Evolutionary conservation across 2,113 vertebrate genomes (phyloP).

Genomic region (Mionectes macconnelli): DNA sequence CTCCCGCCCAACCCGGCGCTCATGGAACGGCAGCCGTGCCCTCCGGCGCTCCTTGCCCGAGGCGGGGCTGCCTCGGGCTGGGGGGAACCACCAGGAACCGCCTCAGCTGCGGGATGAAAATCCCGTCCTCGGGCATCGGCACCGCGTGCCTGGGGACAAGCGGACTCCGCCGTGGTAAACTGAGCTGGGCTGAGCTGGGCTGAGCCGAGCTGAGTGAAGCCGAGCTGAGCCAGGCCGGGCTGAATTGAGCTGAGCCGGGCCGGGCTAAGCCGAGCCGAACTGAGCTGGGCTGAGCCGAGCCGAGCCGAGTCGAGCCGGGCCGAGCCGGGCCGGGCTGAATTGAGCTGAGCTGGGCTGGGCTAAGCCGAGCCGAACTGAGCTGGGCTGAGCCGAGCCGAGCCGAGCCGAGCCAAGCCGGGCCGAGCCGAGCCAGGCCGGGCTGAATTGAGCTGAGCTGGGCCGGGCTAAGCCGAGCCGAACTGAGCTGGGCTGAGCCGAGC

Average conservation of each 20-base stretch:
- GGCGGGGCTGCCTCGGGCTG: too few relatives aligned
- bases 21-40: background rate
- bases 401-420: fast-evolving
- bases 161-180: fast-evolving
- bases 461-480: too few relatives aligned
- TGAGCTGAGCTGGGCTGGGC: fast-evolving
- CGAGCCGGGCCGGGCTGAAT: fast-evolving
- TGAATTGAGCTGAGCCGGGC: fast-evolving
- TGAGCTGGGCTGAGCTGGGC: fast-evolving
- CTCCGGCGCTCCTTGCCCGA: fast-evolving
- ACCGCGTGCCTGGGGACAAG: fast-evolving
- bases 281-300: fast-evolving
- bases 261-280: too few relatives aligned
- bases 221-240: fast-evolving
- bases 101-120: background rate
- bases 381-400: fast-evolving
- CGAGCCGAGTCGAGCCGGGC: background rate
- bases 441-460: fast-evolving
- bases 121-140: background rate
- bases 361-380: too few relatives aligned
- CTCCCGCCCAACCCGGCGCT: fast-evolving
- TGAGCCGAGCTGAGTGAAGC: background rate
- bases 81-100: too few relatives aligned
- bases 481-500: fast-evolving
- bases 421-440: fast-evolving